Evolutionary conservation across 2,113 vertebrate species (phyloP), one percentile per base, ranked within the genome.

Genomic region (Pteruthius melanotis): DNA sequence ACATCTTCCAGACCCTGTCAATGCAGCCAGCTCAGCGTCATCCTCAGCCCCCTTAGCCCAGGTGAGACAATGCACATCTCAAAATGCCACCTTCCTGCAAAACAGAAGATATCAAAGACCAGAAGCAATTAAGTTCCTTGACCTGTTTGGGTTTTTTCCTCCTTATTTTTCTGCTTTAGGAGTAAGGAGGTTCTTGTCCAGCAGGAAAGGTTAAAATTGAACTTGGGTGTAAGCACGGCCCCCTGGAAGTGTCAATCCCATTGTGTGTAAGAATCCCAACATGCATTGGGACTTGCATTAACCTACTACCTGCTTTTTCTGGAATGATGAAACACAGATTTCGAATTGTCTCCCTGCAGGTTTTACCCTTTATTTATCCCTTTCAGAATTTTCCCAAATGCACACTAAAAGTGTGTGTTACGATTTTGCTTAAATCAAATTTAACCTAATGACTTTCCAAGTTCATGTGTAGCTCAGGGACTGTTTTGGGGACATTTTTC

Each of bases 231-330:
- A 13, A 83, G 44, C 26, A 9, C 12, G 37, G 53, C 35, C 40
- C 35, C 16, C 30, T 60, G 44, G 11, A 52, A 54, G 4, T 23
- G 37, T 24, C 30, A 2, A 12, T n/a, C 53, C 37, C 50, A 10
- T 6, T 15, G 2, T 2, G 2, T 37, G 30, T 19, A 30, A 13
- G 1, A 3, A 1, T 68, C 49, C 23, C 40, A 83, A 33, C 3
- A 2, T 1, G 4, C n/a, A n/a, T n/a, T n/a, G n/a, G n/a, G 83
- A 31, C 22, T 57, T 68, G 8, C 37, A 40, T 13, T 35, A 68
- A 12, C 5, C 42, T n/a, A 27, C 33, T 24, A 31, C 30, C 66
- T 60, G 47, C 52, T 90, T 30, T 33, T 86, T 72, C 76, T 57
- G 28, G 13, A 87, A 23, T 20, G 30, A 40, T 35, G 45, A 33